phyloP scores from a whole-genome alignment of 2,797 vertebrate species.

The Podargus strigoides region DNA sequence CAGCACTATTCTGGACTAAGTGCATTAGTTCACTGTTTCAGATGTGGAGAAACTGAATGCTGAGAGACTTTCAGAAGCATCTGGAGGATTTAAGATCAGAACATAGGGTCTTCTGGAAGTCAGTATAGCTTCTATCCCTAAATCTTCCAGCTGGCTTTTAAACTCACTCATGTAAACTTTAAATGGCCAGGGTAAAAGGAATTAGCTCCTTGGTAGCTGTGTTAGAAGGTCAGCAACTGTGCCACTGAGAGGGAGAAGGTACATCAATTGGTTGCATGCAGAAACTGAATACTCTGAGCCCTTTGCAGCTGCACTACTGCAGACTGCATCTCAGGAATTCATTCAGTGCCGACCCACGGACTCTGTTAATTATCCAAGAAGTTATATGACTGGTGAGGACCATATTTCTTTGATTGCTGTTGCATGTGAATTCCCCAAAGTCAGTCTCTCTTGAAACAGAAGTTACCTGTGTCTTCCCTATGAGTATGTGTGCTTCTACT shows the following conservation, averaged over 20 bases:
- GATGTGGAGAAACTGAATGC: background rate
- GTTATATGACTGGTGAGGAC: background rate
- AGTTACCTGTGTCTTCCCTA: background rate
- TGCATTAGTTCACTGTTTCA: background rate
- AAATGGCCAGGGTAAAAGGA: background rate
- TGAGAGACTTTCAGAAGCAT: background rate
- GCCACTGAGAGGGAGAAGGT: background rate
- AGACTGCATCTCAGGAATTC: background rate
- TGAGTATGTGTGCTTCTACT: rapidly evolving
- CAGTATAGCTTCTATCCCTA: background rate
- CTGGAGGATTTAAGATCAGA: background rate
- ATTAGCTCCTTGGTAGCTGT: background rate
- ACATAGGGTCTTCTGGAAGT: background rate
- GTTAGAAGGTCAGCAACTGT: background rate
- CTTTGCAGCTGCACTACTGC: background rate
- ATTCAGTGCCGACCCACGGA: background rate
- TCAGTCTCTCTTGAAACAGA: background rate
- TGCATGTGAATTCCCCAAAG: background rate
- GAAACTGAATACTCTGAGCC: background rate
- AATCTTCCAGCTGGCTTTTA: background rate
- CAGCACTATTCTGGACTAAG: background rate
- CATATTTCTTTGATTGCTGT: background rate
- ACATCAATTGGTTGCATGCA: background rate
- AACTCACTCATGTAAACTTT: background rate
- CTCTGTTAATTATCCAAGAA: background rate